Base-by-base conservation (phyloP, 2,888 invertebrate species). In the Phyto melanocephala region DNA sequence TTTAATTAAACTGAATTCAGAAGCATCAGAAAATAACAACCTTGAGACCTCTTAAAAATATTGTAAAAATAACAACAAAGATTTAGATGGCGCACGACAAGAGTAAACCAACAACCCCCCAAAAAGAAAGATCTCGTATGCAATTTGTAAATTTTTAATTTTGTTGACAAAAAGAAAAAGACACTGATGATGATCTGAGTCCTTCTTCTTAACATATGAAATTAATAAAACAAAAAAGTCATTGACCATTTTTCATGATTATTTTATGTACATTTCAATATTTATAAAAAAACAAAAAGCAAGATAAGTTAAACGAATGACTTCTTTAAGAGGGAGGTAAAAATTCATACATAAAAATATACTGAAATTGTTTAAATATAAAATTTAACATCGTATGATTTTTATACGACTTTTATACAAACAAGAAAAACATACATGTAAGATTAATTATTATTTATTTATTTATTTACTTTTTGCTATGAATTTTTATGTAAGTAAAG, bases 171-270 rank as follows among this genome's bases (percentile, higher is more conserved):
- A 37, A 67, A 52, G 28, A 8, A 28, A 40, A n/a, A n/a, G n/a
- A n/a, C n/a, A n/a, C n/a, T n/a, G 20, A n/a, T 54, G 50, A 5
- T 42, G 20, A 37, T 37, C 5, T 76, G 10, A 22, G 13, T 3
- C 24, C 35, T 33, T 20, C 15, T 56, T 20, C 47, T 60, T 0
- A 52, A 62, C 54, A 63, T 68, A 58, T 52, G 15, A 15, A 60
- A 60, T 13, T 13, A 56, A 13, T 22, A 22, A 50, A 20, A 37
- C 20, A 52, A 60, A 20, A 24, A 71, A 37, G 72, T 71, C 78
- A 78, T 58, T 65, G 78, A 78, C 47, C 71, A 35, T 20, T 71
- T 37, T 70, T 28, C 8, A 15, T 71, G 45, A 17, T 56, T 56
- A 11, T 52, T 58, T 15, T 37, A 40, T 28, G 2, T 52, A 4